Evolutionary conservation across 2,113 vertebrate genomes (phyloP).

Genomic region (Apus apus): DNA sequence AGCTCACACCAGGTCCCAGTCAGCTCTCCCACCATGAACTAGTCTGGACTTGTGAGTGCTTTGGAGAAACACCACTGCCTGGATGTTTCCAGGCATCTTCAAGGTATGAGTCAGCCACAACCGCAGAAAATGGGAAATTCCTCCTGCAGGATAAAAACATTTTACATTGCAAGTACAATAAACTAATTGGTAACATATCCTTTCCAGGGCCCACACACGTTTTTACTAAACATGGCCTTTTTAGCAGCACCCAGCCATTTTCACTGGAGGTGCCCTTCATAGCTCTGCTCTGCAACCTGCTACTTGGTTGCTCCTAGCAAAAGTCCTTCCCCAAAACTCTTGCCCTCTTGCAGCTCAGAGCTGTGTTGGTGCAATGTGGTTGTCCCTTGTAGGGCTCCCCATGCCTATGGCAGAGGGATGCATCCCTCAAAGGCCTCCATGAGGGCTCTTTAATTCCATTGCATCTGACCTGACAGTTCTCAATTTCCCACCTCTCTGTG

Average conservation of each 20-base stretch:
- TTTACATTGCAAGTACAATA: not conserved
- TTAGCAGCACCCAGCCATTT: not conserved
- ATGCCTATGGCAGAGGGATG: not conserved
- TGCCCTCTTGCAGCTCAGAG: not conserved
- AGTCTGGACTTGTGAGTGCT: not conserved
- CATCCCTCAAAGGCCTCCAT: not conserved
- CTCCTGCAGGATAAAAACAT: not conserved
- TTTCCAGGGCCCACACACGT: not conserved
- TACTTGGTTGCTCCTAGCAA: not conserved
- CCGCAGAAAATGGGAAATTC: not conserved
- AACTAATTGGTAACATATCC: not conserved
- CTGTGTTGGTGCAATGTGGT: not conserved
- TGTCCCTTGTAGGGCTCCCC: not conserved
- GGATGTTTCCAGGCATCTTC: not conserved
- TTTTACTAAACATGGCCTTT: not conserved
- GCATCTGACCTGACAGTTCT: not conserved
- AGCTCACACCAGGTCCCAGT: not conserved
- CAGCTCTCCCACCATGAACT: not conserved
- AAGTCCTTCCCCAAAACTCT: not conserved
- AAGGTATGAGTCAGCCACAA: not conserved
- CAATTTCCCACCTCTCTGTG: not conserved
- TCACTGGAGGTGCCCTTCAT: not conserved
- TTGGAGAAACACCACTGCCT: not conserved
- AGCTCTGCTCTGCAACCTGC: not conserved
- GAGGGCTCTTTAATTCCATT: not conserved